Conservation (phyloP, 2,888 invertebrate species). For the Amorpha juglandis region DNA sequence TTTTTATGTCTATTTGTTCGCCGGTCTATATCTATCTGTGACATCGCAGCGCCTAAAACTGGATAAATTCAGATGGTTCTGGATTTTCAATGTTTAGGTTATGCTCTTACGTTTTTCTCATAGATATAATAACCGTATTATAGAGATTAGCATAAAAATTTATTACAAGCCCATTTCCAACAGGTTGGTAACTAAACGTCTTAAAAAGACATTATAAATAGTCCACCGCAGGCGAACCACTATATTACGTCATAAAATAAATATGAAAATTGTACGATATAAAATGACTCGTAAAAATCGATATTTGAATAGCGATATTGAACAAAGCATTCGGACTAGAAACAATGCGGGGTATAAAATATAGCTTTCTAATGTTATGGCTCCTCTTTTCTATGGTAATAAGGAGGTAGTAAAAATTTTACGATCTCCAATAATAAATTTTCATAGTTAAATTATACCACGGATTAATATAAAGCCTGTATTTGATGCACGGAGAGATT, state of each 20-base stretch:
- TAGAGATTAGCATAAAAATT: background rate
- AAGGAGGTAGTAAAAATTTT: slow-evolving; percentile 61
- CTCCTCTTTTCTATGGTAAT: slow-evolving; percentile 68
- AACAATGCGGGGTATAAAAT: slow-evolving; percentile 61
- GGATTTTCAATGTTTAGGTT: too few relatives aligned
- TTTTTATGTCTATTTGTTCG: too few relatives aligned
- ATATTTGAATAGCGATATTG: slow-evolving; percentile 48
- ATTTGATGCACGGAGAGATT: slow-evolving; percentile 30
- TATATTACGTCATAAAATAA: slow-evolving; percentile 38
- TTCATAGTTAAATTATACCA: slow-evolving; percentile 51
- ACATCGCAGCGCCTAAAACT: too few relatives aligned
- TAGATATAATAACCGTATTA: background rate
- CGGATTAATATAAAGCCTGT: slow-evolving; percentile 43
- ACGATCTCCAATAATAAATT: slow-evolving; percentile 54
- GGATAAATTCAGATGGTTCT: too few relatives aligned
- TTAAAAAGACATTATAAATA: slow-evolving; percentile 25
- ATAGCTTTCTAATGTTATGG: slow-evolving; percentile 60
- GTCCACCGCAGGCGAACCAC: slow-evolving; percentile 34
- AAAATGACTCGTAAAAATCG: slow-evolving; percentile 53
- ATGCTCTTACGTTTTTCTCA: background rate
- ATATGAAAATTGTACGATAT: slow-evolving; percentile 39
- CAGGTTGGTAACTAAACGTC: slow-evolving; percentile 15
- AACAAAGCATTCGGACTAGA: slow-evolving; percentile 56
- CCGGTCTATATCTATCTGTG: too few relatives aligned
- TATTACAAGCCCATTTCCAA: slow-evolving; percentile 16